phyloP scores from a whole-genome alignment of 2,113 vertebrate genomes.

The Athene cunicularia region DNA sequence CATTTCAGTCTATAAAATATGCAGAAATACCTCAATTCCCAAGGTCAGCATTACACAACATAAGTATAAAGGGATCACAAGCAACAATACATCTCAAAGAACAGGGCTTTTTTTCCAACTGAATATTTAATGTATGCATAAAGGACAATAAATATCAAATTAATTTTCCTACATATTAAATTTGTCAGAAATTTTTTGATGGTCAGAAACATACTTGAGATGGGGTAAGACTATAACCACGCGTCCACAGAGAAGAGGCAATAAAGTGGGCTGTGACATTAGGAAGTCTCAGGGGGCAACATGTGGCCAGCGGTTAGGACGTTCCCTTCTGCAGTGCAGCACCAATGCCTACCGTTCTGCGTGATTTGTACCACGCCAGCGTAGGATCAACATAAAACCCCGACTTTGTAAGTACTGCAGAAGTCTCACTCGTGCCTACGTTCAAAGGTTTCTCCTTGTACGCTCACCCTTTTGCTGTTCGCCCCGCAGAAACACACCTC shows the following conservation, averaged over 20 bases:
- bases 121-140: not conserved
- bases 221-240: not conserved
- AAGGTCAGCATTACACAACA: not conserved
- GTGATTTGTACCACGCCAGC: not conserved
- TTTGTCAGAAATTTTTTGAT: not conserved
- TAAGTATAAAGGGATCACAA: not conserved
- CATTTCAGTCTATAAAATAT: not conserved
- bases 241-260: not conserved
- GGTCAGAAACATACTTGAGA: not conserved
- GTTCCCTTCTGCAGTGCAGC: slow-evolving; percentile 37
- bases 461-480: not conserved
- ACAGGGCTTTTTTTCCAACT: not conserved
- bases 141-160: not conserved
- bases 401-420: not conserved
- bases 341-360: not conserved
- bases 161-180: not conserved
- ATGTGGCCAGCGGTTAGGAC: slow-evolving; percentile 9
- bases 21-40: not conserved
- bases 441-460: not conserved
- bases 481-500: not conserved
- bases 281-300: slow-evolving; percentile 54
- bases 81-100: not conserved
- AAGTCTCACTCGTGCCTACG: not conserved
- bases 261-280: slow-evolving; percentile 26
- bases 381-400: not conserved